Percentiles rank a stretch among this genome's conserved stretches.
Evolutionary conservation across 1,140 invertebrate genomes (phyloP).

Genomic region (Sarcophaga peregrina): DNA sequence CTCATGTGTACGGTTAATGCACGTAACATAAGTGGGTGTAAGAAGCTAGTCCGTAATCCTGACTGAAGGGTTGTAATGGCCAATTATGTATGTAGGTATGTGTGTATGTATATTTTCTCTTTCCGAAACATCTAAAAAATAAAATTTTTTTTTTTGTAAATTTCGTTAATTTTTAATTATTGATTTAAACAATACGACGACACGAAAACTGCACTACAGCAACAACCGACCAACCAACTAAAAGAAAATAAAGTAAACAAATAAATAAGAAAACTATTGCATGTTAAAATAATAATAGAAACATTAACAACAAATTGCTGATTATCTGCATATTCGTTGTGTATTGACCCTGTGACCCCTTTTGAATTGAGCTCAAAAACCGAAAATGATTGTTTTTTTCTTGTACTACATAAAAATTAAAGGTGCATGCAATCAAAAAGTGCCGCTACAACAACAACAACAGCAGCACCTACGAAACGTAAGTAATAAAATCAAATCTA

Average conservation of each 20-base stretch:
- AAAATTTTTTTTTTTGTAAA: neutral
- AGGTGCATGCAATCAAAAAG: conserved; percentile 32
- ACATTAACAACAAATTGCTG: conserved; percentile 21
- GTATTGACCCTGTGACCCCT: conserved; percentile 4
- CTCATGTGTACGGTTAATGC: too few relatives aligned
- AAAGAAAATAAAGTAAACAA: neutral
- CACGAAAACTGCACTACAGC: neutral
- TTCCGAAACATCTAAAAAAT: too few relatives aligned
- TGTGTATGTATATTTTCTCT: too few relatives aligned
- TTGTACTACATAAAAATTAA: too few relatives aligned
- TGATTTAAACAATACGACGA: neutral
- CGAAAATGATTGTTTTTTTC: neutral
- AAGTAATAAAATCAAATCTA: conserved; percentile 32
- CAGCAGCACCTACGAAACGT: neutral
- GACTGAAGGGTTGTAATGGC: too few relatives aligned
- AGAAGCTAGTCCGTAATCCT: too few relatives aligned
- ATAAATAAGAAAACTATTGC: neutral
- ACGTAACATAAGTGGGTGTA: too few relatives aligned
- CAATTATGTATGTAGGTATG: too few relatives aligned
- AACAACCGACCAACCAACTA: neutral
- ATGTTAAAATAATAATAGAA: neutral
- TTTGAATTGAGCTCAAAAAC: neutral
- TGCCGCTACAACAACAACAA: conserved; percentile 14
- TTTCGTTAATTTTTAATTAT: conserved; percentile 4
- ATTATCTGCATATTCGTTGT: conserved; percentile 27